Conservation (phyloP, 2,797 vertebrate species). For the Pseudocheirus occidentalis region DNA sequence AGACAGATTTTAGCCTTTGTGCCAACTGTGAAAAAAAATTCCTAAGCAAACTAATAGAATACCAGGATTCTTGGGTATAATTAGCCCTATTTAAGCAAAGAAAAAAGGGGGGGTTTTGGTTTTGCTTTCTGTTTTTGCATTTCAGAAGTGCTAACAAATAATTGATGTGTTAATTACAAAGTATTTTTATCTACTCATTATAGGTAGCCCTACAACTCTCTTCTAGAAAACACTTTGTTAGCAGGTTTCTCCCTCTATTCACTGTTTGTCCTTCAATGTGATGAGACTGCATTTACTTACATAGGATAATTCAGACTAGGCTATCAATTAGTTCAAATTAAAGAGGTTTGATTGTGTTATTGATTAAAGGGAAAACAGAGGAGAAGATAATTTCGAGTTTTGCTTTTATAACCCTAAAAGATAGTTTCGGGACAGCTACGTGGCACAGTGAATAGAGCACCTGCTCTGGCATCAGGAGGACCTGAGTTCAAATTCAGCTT, state of each 20-base stretch:
- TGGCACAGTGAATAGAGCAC: no score
- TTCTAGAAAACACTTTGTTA: background rate
- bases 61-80: background rate
- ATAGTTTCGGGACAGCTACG: background rate
- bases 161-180: background rate
- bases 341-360: background rate
- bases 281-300: background rate
- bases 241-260: background rate
- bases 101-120: background rate
- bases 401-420: background rate
- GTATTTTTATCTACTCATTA: background rate
- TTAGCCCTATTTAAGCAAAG: background rate
- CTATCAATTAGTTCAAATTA: background rate
- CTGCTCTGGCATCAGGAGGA: no score
- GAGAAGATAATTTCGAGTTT: background rate
- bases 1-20: background rate
- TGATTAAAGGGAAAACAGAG: background rate
- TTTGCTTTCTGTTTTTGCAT: background rate
- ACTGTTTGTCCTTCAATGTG: background rate
- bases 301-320: background rate
- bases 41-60: background rate
- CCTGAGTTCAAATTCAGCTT: no score
- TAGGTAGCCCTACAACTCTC: background rate
- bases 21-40: background rate
- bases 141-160: background rate